phyloP scores from a whole-genome alignment of 2,888 invertebrate genomes.

The Pherbina coryleti region DNA sequence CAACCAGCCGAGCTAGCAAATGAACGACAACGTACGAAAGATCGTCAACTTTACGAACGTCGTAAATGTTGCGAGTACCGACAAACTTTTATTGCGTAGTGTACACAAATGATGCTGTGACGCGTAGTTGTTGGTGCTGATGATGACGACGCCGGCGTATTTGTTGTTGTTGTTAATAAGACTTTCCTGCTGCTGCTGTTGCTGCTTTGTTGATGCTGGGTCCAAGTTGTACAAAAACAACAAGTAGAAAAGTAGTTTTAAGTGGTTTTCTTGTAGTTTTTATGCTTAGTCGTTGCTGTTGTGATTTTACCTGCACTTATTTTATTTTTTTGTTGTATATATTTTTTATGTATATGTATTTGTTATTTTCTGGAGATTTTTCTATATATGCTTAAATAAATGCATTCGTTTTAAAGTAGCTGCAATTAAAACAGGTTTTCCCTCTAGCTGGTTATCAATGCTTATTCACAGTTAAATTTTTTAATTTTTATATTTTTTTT shows the following conservation, averaged over 20 bases:
- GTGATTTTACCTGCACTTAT: conserved; percentile 13
- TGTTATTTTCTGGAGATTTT: not conserved
- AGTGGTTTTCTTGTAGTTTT: conserved; percentile 20
- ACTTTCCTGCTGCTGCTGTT: not conserved
- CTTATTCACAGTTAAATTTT: not conserved
- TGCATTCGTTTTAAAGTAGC: not conserved
- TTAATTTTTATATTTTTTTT: not conserved
- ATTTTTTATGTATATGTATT: not conserved
- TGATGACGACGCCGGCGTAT: conserved; percentile 5
- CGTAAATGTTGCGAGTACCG: not conserved
- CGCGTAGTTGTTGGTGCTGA: conserved; percentile 1
- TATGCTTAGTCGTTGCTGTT: conserved; percentile 1
- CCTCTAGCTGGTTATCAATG: not conserved
- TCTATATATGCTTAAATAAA: not conserved
- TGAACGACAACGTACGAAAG: not conserved
- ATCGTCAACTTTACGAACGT: not conserved
- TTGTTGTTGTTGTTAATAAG: not conserved
- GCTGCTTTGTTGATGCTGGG: not conserved
- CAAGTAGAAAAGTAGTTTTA: conserved; percentile 7
- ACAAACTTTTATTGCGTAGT: conserved; percentile 29
- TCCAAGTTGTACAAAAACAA: not conserved
- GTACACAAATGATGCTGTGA: conserved; percentile 8
- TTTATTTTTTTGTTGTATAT: not conserved
- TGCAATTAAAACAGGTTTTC: not conserved
- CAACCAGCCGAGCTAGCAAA: conserved; percentile 3